A percentile compares a stretch with the other conserved stretches of the same genome.
These are phyloP conservation scores for Torymus texanus DNA, from an alignment of 2,888 invertebrate genomes.

Conservation along the genomic window DNA sequence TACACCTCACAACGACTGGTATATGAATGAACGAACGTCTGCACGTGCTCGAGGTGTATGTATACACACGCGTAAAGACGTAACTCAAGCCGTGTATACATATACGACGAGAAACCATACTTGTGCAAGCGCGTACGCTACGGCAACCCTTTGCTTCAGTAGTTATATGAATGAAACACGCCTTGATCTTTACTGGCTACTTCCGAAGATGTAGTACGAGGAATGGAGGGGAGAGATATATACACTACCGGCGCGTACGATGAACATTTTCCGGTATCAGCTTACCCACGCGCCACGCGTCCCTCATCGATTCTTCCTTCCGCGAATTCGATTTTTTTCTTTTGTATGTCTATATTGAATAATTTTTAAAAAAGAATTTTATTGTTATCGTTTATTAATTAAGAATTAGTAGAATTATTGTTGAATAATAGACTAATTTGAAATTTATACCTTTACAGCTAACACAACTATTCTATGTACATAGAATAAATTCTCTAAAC, in stretches of 20 bases:
- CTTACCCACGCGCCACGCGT: slow-evolving; percentile 5
- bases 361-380: no score
- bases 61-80: slow-evolving; percentile 61
- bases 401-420: no score
- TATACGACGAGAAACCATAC: slow-evolving; percentile 71
- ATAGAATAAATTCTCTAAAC: no score
- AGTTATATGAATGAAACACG: slow-evolving; percentile 65
- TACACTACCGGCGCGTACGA: slow-evolving; percentile 17
- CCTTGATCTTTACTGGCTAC: slow-evolving; percentile 38
- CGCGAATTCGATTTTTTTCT: not conserved
- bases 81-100: slow-evolving; percentile 69
- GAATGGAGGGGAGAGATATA: not conserved
- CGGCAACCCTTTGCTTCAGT: slow-evolving; percentile 56
- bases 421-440: no score
- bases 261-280: slow-evolving; percentile 48
- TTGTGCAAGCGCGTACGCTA: slow-evolving; percentile 55
- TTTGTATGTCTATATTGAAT: not conserved
- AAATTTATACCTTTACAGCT: no score
- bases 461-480: no score
- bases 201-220: slow-evolving; percentile 21
- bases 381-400: no score
- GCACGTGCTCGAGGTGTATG: slow-evolving; percentile 57
- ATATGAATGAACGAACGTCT: slow-evolving; percentile 52
- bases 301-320: slow-evolving; percentile 25
- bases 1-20: no score